phyloP scores from a whole-genome alignment of 2,113 vertebrate genomes.

The Oreochromis aureus region DNA sequence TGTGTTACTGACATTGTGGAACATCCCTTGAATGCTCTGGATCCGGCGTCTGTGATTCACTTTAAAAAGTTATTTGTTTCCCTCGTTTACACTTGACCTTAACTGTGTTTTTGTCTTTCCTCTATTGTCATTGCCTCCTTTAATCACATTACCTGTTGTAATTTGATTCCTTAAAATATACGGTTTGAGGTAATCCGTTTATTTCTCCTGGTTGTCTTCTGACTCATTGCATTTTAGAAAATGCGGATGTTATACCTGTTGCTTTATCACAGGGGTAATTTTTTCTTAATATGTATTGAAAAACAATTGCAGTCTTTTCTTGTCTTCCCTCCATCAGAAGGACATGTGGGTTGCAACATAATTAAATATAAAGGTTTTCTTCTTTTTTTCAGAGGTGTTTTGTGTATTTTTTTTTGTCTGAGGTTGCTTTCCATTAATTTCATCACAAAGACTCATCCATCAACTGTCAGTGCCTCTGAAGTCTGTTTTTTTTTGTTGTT shows the following conservation, averaged over 20 bases:
- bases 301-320: background rate
- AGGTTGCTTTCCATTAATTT: background rate
- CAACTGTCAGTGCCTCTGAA: background rate
- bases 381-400: background rate
- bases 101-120: background rate
- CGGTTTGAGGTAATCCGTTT: background rate
- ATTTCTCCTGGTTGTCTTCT: background rate
- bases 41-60: background rate
- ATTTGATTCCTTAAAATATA: background rate
- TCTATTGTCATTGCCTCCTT: background rate
- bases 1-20: constrained; percentile 46
- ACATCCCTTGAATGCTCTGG: constrained; percentile 9
- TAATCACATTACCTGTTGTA: background rate
- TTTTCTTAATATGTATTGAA: background rate
- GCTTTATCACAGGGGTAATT: background rate
- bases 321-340: background rate
- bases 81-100: background rate
- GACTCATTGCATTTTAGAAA: background rate
- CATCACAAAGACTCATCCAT: background rate
- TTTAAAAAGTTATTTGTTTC: constrained; percentile 20
- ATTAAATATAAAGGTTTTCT: background rate
- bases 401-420: background rate
- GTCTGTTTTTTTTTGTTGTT: background rate
- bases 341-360: background rate
- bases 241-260: background rate